Base-by-base conservation (phyloP, 2,888 invertebrate genomes). In the Fragum whitleyi region DNA sequence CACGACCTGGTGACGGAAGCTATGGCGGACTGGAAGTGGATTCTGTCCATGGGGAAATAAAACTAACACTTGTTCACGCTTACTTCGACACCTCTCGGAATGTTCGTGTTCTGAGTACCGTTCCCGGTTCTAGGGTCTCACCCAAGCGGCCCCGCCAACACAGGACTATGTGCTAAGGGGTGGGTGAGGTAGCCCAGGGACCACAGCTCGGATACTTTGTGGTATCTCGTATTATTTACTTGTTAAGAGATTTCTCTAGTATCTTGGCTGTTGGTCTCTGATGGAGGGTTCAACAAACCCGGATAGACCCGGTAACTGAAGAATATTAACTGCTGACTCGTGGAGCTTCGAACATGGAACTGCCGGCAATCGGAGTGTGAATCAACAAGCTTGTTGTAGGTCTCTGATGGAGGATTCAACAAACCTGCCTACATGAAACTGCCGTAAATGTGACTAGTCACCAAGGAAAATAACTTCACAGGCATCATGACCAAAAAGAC, bases 11-110 rank as follows among this genome's bases (percentile, higher is more conserved):
- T 39, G 9, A 68, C 51, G 42, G 79, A 57, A 77, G 70, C 74
- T 71, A 81, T 81, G 81, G 62, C 73, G 62, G 77, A 85, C 84
- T 85, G 84, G 84, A 81, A 81, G 65, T 81, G 84, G 84, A 85
- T 85, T 72, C 76, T 85, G 74, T 67, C 81, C 51, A 72, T 65
- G 74, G 72, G n/a, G 65, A 74, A 81, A 84, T 76, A 76, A 61
- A 36, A 59, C 81, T 21, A 39, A 16, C 26, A 51, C 62, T 73
- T 53, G 55, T 42, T 28, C 47, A 76, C 26, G 84, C 84, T 77
- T 85, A 85, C 84, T 85, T 85, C 84, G 84, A 70, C 73, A 81
- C 71, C 84, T 79, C 81, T 79, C 74, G 81, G 84, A 74, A 81
- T 81, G 84, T 85, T 79, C 81, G 84, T 81, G 79, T 81, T 79